Base-by-base conservation (phyloP, 37 sponge, comb jelly and placozoan species). In the Beroe forskalii region DNA sequence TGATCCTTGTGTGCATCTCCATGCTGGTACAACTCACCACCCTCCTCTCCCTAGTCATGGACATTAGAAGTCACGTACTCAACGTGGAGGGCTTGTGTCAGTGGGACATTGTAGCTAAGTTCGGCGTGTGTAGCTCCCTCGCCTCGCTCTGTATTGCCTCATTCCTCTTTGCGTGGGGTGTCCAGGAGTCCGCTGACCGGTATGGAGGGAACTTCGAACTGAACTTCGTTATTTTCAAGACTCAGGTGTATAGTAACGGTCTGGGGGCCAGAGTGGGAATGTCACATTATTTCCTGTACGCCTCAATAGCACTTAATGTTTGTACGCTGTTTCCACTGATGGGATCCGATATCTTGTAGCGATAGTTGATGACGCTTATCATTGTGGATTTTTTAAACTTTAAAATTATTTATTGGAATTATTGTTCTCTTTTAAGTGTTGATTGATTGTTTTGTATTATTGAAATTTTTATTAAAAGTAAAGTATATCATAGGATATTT, bases 91-190 rank as follows among this genome's bases (percentile, higher is more conserved):
- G 72, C 19, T 69, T 69, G 27, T 69, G 72, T 33, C 72, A 69
- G 72, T 69, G 72, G 72, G 72, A 69, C 39, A 69, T 69, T 69
- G 72, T 69, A 19, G 72, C 72, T 6, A 69, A 32, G 72, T 69
- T 69, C 17, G 72, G 72, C 1, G 33, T 69, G 36, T 69, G 72
- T 35, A 69, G 72, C 72, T 69, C 72, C 19, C 72, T 69, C 3
- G 32, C 72, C 0, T 69, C 72, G 9, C 72, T 69, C 39, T 69
- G 72, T 36, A 69, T 69, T 36, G 72, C 72, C 4, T 69, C 72
- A 3, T 69, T 69, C 32, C 72, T 69, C 19, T 69, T 69, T 35
- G 35, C 72, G 20, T 32, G 27, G 38, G 72, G 72, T 33, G 17
- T 69, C 19, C 72, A 69, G 32, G 72, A 69, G 33, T 69, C 72